Evolutionary conservation across 2,113 vertebrate genomes (phyloP).

Genomic region (Lepus timidus): DNA sequence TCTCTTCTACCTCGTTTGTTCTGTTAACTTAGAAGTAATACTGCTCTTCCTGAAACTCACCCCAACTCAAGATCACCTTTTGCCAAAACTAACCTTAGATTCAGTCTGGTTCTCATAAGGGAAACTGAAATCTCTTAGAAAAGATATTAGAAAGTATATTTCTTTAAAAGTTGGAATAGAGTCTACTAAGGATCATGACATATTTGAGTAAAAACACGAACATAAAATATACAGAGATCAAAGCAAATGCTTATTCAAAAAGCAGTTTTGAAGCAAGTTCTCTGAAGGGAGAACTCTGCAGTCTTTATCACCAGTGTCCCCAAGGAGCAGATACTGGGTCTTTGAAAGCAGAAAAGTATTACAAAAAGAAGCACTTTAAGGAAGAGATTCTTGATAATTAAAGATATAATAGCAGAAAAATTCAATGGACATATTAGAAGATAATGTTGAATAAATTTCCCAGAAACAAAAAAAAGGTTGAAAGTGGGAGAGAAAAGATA

Average conservation of each 20-base stretch:
- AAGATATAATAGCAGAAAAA: neutral
- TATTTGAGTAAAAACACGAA: neutral
- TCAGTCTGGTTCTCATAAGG: neutral
- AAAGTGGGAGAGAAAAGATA: neutral
- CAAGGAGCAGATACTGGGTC: neutral
- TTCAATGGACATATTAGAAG: neutral
- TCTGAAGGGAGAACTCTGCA: neutral
- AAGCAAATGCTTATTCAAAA: neutral
- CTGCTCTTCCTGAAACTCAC: neutral
- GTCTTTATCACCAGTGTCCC: neutral
- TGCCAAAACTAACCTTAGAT: neutral
- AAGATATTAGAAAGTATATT: neutral
- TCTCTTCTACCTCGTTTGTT: neutral
- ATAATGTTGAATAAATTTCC: slow-evolving; percentile 8
- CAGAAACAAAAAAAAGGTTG: neutral
- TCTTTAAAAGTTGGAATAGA: neutral
- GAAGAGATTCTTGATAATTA: neutral
- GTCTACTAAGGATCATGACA: neutral
- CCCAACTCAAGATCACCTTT: neutral
- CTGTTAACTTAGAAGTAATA: slow-evolving; percentile 28
- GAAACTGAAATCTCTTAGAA: neutral
- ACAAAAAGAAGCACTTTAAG: slow-evolving; percentile 23
- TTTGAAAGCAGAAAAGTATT: neutral
- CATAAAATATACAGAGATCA: neutral
- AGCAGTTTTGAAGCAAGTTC: neutral